Evolutionary conservation across 2,113 vertebrate species (phyloP).

Genomic region (Lucifuga dentata): DNA sequence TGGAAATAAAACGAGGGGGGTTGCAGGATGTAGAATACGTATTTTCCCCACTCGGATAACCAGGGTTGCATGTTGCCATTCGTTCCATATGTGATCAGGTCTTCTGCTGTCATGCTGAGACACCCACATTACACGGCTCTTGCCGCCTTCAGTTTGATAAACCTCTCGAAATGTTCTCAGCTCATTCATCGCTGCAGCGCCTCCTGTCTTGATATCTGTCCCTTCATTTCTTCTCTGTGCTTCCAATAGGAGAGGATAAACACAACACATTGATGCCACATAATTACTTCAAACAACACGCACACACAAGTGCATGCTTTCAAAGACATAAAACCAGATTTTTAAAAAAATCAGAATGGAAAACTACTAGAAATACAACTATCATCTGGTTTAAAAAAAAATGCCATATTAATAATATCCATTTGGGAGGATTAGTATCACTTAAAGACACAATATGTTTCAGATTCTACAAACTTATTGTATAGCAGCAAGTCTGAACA

Average conservation of each 20-base stretch:
- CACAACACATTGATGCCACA: neutral
- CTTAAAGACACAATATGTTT: no score
- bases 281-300: no score
- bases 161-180: conserved; percentile 53
- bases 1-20: conserved; percentile 53
- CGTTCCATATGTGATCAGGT: conserved; percentile 56
- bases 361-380: no score
- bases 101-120: conserved; percentile 40
- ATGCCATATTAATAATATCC: no score
- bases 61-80: conserved; percentile 53
- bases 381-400: no score
- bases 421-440: no score
- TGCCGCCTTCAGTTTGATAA: conserved; percentile 57
- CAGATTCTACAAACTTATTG: no score
- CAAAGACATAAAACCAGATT: no score
- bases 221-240: neutral
- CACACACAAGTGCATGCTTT: no score
- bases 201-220: neutral
- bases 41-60: conserved; percentile 34
- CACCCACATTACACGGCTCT: conserved; percentile 65
- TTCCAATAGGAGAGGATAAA: conserved; percentile 8
- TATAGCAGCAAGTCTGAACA: neutral
- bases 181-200: conserved; percentile 30
- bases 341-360: no score
- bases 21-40: conserved; percentile 14